Percentiles rank a stretch among this genome's conserved stretches.
Conservation (phyloP, 2,888 invertebrate genomes). For the Eristalis tenax region DNA sequence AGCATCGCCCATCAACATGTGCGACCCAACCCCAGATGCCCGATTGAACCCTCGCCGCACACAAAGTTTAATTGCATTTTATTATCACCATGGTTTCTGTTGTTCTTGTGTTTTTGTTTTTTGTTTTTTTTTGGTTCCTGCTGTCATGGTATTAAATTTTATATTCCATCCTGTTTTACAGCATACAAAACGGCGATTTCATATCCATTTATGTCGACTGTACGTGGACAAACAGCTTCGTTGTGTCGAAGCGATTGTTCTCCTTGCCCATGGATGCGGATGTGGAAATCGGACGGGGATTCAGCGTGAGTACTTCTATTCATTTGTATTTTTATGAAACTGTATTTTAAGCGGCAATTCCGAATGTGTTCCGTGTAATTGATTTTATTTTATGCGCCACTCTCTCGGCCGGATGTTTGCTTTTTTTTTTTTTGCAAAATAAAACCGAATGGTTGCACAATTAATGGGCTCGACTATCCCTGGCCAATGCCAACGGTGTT, state of each 20-base stretch:
- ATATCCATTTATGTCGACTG: constrained; percentile 81
- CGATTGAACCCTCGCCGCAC: background rate
- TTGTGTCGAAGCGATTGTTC: constrained; percentile 80
- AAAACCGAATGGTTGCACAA: background rate
- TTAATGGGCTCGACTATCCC: background rate
- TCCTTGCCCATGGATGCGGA: constrained; percentile 79
- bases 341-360: background rate
- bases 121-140: background rate
- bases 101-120: constrained; percentile 33
- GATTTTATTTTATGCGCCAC: background rate
- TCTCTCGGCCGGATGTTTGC: background rate
- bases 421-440: too few relatives aligned
- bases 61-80: constrained; percentile 67
- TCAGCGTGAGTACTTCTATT: constrained; percentile 78
- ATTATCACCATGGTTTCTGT: constrained; percentile 34
- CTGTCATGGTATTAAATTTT: constrained; percentile 50
- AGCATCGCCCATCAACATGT: background rate
- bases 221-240: constrained; percentile 81
- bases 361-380: constrained; percentile 3
- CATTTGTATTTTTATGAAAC: background rate
- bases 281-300: constrained; percentile 80
- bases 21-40: too few relatives aligned
- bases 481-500: constrained; percentile 12
- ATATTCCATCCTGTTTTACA: constrained; percentile 71
- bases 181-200: constrained; percentile 81